Evolutionary conservation across 2,797 vertebrate species (phyloP).

Genomic region (Crocodylus rhombifer): DNA sequence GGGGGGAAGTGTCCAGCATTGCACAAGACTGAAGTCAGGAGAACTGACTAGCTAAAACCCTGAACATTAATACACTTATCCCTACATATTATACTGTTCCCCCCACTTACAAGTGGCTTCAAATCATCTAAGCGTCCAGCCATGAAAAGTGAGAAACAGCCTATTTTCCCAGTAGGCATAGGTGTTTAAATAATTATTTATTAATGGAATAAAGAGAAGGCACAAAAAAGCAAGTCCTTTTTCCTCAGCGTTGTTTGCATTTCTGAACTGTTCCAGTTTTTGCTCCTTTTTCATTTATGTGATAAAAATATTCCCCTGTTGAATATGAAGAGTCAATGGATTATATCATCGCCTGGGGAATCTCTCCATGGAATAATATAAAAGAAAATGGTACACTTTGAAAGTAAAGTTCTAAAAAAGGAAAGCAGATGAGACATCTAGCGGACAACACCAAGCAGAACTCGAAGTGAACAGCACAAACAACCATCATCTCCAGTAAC

Average conservation of each 20-base stretch:
- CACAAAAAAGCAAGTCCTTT: neutral
- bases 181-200: neutral
- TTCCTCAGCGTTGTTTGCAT: neutral
- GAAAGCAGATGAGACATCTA: neutral
- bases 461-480: neutral
- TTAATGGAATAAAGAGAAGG: neutral
- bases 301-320: neutral
- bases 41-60: neutral
- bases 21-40: conserved; percentile 21
- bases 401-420: conserved; percentile 14
- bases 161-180: neutral
- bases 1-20: neutral
- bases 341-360: conserved; percentile 19
- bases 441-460: neutral
- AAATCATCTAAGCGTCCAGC: neutral
- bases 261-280: neutral
- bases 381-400: conserved; percentile 20
- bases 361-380: conserved; percentile 5
- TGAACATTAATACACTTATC: rapidly evolving
- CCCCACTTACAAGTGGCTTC: neutral
- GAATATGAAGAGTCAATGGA: conserved; percentile 20
- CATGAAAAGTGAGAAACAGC: neutral
- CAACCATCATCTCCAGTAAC: neutral
- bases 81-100: neutral
- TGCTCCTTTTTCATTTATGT: neutral